phyloP scores from a whole-genome alignment of 2,888 invertebrate species.

The Machimus rusticus region DNA sequence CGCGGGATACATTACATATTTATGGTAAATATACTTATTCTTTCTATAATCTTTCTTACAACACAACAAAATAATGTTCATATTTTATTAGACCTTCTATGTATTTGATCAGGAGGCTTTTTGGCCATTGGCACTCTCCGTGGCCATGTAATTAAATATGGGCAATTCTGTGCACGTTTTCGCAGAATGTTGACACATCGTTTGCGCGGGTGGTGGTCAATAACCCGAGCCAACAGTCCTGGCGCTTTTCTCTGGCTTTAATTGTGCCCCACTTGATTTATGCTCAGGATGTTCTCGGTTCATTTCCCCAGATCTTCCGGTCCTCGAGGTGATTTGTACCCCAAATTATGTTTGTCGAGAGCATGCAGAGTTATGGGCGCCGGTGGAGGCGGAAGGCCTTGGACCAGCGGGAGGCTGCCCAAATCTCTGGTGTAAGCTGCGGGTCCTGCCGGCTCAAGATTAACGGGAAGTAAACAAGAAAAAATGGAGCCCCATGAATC shows the following conservation, averaged over 20 bases:
- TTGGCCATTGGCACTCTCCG: background rate
- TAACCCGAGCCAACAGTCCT: background rate
- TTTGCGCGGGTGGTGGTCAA: conserved; percentile 13
- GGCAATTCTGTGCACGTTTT: conserved; percentile 17
- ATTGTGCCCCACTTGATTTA: conserved; percentile 21
- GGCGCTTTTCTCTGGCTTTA: background rate
- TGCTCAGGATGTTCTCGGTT: background rate
- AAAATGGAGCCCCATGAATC: conserved; percentile 28
- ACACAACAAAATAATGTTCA: background rate
- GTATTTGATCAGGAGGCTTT: background rate
- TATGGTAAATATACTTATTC: too few species aligned
- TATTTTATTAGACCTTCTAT: too few species aligned
- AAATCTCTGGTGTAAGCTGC: background rate
- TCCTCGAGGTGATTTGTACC: conserved; percentile 10
- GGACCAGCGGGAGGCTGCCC: background rate
- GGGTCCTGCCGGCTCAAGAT: background rate
- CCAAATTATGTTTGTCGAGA: background rate
- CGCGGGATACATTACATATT: too few species aligned
- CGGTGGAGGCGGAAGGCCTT: background rate
- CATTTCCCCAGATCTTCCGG: conserved; percentile 11
- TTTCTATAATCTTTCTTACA: too few species aligned
- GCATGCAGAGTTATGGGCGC: background rate
- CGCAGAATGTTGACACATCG: conserved; percentile 28
- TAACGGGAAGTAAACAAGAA: conserved; percentile 25
- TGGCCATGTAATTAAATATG: background rate